phyloP scores from a whole-genome alignment of 1,140 invertebrate genomes.

The Trichoplusia ni region DNA sequence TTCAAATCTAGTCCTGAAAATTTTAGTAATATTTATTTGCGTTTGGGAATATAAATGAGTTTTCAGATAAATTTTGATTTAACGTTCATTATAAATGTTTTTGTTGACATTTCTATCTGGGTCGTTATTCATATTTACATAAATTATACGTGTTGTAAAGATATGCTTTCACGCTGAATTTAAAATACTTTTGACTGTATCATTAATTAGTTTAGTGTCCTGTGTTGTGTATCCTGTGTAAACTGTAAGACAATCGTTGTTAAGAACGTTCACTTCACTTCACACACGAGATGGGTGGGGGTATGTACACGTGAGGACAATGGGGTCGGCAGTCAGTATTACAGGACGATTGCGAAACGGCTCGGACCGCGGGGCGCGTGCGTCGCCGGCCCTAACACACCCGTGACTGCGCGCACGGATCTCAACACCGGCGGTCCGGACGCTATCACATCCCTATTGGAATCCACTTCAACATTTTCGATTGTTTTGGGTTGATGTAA shows the following conservation, averaged over 20 bases:
- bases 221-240: neutral
- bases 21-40: too few relatives aligned
- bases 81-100: too few relatives aligned
- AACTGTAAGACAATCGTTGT: neutral
- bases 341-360: conserved; percentile 61
- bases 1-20: too few relatives aligned
- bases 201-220: too few relatives aligned
- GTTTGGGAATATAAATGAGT: too few relatives aligned
- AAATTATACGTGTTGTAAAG: too few relatives aligned
- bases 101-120: too few relatives aligned
- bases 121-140: too few relatives aligned
- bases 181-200: too few relatives aligned
- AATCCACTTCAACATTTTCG: conserved; percentile 1
- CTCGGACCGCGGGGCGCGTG: conserved; percentile 52
- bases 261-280: conserved; percentile 25
- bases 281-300: conserved; percentile 24
- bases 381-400: conserved; percentile 52
- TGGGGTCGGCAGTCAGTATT: conserved; percentile 39
- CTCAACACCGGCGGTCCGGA: neutral
- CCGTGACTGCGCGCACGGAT: conserved; percentile 18
- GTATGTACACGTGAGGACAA: conserved; percentile 37
- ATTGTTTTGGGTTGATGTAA: too few relatives aligned
- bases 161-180: too few relatives aligned
- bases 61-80: too few relatives aligned
- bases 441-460: neutral